Base-by-base conservation (phyloP, 1,140 invertebrate genomes). In the Lucilia sericata region DNA sequence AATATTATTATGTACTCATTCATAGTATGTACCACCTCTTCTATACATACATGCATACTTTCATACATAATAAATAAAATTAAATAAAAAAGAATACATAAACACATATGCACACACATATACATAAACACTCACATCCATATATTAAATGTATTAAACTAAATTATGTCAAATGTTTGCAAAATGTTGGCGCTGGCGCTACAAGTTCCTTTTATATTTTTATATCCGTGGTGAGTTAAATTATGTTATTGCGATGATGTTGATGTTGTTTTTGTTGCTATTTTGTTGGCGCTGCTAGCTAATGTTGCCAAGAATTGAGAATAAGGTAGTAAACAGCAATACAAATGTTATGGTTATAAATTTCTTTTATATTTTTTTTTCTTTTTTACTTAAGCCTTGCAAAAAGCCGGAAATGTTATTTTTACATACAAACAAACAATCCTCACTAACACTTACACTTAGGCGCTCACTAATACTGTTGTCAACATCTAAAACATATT, bases 101-200 rank as follows among this genome's bases (percentile, higher is more conserved):
- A 42, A 42, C 42, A 42, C 42, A 60, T 12, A 70, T 70, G 17
- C 80, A 55, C 80, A 14, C 47, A 55, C 49, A 82, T 19, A 0
- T 13, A 65, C 12, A 42, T 55, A 34, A 30, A 65, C 51, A 60
- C 55, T 60, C 51, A 17, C 49, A 82, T n/a, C 10, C 19, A 55
- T 8, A 65, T 5, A 14, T 60, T 30, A 60, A 30, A 55, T 9
- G 17, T 55, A 55, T 55, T 55, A 12, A 49, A 80, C 76, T 80
- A 49, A 80, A 80, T 80, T 80, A 25, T 80, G 76, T 80, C 76
- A 80, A 80, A 80, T 80, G 47, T 51, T 80, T 51, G 76, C 47
- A 80, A 80, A 80, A 21, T 80, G 42, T 80, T 80, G 76, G 76
- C 76, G 76, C 76, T 80, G 76, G 76, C 76, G 76, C 42, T 80